phyloP scores from a whole-genome alignment of 2,113 vertebrate species.

The Melanerpes formicivorus region DNA sequence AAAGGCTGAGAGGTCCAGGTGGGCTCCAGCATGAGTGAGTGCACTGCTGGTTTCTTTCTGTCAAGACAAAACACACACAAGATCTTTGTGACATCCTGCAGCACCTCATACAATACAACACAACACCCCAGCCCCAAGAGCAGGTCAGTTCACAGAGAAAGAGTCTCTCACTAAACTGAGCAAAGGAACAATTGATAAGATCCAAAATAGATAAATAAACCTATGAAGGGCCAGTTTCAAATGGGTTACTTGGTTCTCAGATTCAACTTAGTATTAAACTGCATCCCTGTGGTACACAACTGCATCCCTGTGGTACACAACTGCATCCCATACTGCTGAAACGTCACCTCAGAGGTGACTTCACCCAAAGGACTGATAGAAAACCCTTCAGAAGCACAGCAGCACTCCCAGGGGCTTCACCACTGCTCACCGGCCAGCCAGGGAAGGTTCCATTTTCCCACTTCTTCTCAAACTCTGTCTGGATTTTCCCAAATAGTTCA shows the following conservation, averaged over 20 bases:
- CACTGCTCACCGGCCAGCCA: constrained; percentile 90
- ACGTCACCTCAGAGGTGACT: neutral
- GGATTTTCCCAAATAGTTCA: constrained; percentile 94
- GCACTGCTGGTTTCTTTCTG: constrained; percentile 99
- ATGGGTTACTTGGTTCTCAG: rapidly evolving
- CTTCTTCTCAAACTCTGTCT: constrained; percentile 95
- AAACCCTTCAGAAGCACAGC: neutral
- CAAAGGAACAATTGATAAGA: rapidly evolving
- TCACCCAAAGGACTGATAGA: rapidly evolving
- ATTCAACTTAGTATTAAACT: neutral
- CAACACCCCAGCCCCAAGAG: neutral
- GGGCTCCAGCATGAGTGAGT: constrained; percentile 94
- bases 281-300: no score
- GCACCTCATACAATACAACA: neutral
- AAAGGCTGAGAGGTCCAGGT: constrained; percentile 97
- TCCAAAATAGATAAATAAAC: neutral
- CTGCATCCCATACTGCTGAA: neutral
- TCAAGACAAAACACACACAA: neutral
- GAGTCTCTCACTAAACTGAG: neutral
- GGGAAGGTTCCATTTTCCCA: constrained; percentile 95
- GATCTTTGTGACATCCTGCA: neutral
- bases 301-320: neutral
- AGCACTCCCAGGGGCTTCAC: neutral
- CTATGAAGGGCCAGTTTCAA: rapidly evolving
- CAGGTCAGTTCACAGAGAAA: neutral